These are phyloP conservation scores for Orthonychiurus folsomi DNA, from an alignment of 2,888 invertebrate genomes.

Conservation along the genomic window DNA sequence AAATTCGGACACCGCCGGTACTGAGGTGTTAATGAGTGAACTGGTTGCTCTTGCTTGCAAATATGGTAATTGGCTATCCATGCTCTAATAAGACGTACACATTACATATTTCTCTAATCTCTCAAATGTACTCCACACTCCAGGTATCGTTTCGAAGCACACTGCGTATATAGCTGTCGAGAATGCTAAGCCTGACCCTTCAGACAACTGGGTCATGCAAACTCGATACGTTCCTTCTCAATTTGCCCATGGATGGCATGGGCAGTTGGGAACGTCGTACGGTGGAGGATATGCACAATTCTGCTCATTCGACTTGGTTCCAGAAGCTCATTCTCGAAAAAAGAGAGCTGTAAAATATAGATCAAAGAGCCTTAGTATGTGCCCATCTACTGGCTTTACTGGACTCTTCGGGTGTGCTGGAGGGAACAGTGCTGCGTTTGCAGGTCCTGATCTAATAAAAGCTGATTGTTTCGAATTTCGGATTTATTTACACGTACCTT, in stretches of 20 bases:
- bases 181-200: too few relatives aligned
- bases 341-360: too few relatives aligned
- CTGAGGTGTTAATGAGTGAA: constrained; percentile 26
- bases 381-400: background rate
- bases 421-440: background rate
- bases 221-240: constrained; percentile 32
- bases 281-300: too few relatives aligned
- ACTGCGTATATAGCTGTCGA: constrained; percentile 37
- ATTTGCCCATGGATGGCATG: constrained; percentile 33
- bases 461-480: too few relatives aligned
- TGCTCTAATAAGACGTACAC: too few relatives aligned
- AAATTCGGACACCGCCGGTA: too few relatives aligned
- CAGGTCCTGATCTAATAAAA: too few relatives aligned
- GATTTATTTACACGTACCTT: background rate
- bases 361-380: background rate
- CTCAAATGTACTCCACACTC: too few relatives aligned
- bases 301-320: background rate
- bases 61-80: too few relatives aligned
- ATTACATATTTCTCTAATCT: background rate
- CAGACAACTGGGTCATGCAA: constrained; percentile 36
- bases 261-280: background rate
- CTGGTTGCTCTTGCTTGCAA: constrained; percentile 27
- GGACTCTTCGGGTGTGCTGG: background rate
- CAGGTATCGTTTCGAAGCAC: constrained; percentile 35
- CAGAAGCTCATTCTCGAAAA: background rate